phyloP scores from a whole-genome alignment of 1,140 invertebrate genomes.

The Rhyzopertha dominica region DNA sequence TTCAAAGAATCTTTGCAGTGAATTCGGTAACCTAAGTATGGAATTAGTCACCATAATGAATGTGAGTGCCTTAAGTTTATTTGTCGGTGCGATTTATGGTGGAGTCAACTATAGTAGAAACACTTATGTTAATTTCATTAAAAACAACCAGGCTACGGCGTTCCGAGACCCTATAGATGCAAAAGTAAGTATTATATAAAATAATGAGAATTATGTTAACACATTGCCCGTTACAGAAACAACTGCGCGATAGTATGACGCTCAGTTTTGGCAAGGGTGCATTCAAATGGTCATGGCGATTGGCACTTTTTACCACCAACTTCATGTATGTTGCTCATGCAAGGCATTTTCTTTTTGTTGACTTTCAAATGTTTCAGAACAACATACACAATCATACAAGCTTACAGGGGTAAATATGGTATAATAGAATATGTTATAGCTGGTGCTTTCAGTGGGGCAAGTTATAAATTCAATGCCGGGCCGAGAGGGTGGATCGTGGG shows the following conservation, averaged over 20 bases:
- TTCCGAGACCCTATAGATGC: conserved; percentile 63
- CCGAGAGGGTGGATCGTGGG: conserved; percentile 60
- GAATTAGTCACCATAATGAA: conserved; percentile 57
- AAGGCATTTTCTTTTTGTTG: conserved; percentile 2
- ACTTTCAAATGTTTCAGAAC: conserved; percentile 47
- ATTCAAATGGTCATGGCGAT: conserved; percentile 58
- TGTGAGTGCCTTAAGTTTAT: conserved; percentile 49
- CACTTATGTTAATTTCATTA: conserved; percentile 63
- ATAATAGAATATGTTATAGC: conserved; percentile 60
- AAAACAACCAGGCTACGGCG: conserved; percentile 64
- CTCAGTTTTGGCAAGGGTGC: conserved; percentile 63
- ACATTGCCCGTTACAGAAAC: conserved; percentile 49
- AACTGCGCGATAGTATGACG: conserved; percentile 60
- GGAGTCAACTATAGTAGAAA: conserved; percentile 54
- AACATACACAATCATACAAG: conserved; percentile 54
- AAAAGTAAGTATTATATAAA: conserved; percentile 49
- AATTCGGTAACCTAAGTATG: conserved; percentile 53
- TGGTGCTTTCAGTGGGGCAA: conserved; percentile 55
- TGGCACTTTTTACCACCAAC: conserved; percentile 57
- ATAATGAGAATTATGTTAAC: conserved; percentile 3
- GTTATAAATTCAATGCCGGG: conserved; percentile 61
- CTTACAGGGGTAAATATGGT: conserved; percentile 60
- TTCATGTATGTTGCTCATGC: conserved; percentile 53
- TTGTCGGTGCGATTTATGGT: conserved; percentile 58
- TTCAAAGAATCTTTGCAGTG: conserved; percentile 49